Evolutionary conservation across 2,113 vertebrate species (phyloP), one percentile per base, ranked within the genome.

Genomic region (Manacus vitellinus): DNA sequence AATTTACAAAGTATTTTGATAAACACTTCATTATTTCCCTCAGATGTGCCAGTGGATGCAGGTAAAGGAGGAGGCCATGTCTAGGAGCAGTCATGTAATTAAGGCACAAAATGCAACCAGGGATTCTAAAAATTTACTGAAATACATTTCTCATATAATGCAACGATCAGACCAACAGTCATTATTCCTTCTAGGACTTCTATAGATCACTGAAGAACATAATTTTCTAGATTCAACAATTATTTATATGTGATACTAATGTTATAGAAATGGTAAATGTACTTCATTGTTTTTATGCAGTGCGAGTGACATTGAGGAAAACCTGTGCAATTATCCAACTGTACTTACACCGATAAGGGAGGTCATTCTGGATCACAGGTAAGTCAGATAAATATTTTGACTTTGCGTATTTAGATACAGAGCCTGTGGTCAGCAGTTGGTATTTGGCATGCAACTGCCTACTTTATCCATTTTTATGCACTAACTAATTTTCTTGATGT

Each of bases 401-500:
- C 81, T 95, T 89, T 83, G 44, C 2, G 2, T 61, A 88, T 94
- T 85, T 89, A 61, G 55, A 51, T 92, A 80, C 17, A 58, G 75
- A 92, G 63, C 73, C 84, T 95, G 78, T 87, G 92, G 75, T 86
- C 65, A 91, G 90, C 91, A 92, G 89, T 87, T 89, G 88, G 81
- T 87, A 63, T 94, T 89, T 95, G 91, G 74, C 85, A 85, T 63
- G 63, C 89, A 94, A 67, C 70, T 92, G 67, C 78, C 86, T 66
- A 17, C 61, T 95, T 86, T 86, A 95, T 96, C 92, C 79, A 44
- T 86, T 95, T 95, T 95, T 92, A 78, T 77, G 75, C 47, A 75
- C 62, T 87, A 88, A 94, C 30, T 96, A 51, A 97, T 97, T 97
- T 97, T 78, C 93, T 95, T 96, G 94, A 96, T 96, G 92, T 86